These are phyloP conservation scores for Drosophila albomicans DNA, from an alignment of 1,140 invertebrate genomes.

Conservation along the genomic window DNA sequence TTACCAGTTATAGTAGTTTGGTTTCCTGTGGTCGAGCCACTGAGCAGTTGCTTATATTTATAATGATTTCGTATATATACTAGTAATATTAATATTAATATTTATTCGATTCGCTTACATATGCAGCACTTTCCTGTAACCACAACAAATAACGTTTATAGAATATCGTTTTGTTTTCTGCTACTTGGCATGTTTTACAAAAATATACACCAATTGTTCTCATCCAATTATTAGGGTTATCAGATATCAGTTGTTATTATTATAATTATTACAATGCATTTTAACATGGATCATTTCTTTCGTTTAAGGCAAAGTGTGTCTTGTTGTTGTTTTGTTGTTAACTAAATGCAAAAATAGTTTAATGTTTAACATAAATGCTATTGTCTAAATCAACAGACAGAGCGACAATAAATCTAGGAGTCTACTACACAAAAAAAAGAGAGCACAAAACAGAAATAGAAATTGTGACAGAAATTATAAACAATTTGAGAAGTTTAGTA, in stretches of 20 bases:
- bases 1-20: slow-evolving; percentile 32
- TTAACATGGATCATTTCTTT: slow-evolving; percentile 31
- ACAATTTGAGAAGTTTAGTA: neutral
- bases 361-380: slow-evolving; percentile 34
- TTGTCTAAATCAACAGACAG: slow-evolving; percentile 8
- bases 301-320: slow-evolving; percentile 48
- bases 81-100: slow-evolving; percentile 16
- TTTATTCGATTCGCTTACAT: slow-evolving; percentile 39
- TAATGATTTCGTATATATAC: slow-evolving; percentile 19
- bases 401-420: slow-evolving; percentile 23
- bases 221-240: neutral
- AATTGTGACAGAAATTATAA: slow-evolving; percentile 3
- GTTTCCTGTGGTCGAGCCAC: slow-evolving; percentile 36
- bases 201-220: slow-evolving; percentile 44
- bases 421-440: slow-evolving; percentile 8
- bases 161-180: slow-evolving; percentile 13
- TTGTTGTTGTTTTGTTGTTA: slow-evolving; percentile 10
- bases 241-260: slow-evolving; percentile 4
- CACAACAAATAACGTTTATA: slow-evolving; percentile 46
- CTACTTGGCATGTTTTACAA: slow-evolving; percentile 30
- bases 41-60: slow-evolving; percentile 33
- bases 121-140: slow-evolving; percentile 13
- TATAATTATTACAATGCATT: slow-evolving; percentile 16
- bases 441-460: slow-evolving; percentile 13
- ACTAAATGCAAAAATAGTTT: slow-evolving; percentile 37